A percentile compares a stretch with the other conserved stretches of the same genome.
These are phyloP conservation scores for Noctilio leporinus DNA, from an alignment of 2,113 vertebrate species.

Conservation along the genomic window DNA sequence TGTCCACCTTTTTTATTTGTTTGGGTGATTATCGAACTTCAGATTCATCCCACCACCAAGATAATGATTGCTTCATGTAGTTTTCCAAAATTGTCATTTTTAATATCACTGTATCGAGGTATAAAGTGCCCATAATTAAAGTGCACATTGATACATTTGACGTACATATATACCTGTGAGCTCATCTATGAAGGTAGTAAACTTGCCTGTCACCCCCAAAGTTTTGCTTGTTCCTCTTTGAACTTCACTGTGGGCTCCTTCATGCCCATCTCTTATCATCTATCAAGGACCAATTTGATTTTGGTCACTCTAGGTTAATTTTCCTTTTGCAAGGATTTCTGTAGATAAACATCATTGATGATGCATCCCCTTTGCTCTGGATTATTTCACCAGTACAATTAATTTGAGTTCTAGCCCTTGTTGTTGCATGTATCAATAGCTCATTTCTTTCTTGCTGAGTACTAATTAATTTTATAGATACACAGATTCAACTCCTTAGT, in stretches of 20 bases:
- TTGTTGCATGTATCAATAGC: neutral
- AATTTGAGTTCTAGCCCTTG: neutral
- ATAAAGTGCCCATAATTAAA: neutral
- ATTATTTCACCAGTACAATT: neutral
- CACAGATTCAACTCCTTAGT: rapidly evolving
- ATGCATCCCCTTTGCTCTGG: neutral
- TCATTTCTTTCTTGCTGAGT: neutral
- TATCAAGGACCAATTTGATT: neutral
- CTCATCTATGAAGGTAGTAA: neutral
- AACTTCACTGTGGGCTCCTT: neutral
- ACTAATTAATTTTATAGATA: neutral
- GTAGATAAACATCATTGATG: neutral
- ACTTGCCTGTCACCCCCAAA: too few relatives aligned
- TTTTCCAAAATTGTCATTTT: neutral
- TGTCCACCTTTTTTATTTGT: neutral
- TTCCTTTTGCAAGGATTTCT: neutral
- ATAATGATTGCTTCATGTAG: neutral
- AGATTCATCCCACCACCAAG: neutral
- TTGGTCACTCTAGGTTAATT: neutral
- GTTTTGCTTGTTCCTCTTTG: neutral
- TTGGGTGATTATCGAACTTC: neutral
- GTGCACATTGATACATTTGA: neutral
- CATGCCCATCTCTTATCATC: rapidly evolving
- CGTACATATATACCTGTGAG: neutral
- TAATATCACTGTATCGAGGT: neutral